Evolutionary conservation across 1,140 invertebrate genomes (phyloP), one percentile per base, ranked within the genome.

Genomic region (Psilanteris sp.): DNA sequence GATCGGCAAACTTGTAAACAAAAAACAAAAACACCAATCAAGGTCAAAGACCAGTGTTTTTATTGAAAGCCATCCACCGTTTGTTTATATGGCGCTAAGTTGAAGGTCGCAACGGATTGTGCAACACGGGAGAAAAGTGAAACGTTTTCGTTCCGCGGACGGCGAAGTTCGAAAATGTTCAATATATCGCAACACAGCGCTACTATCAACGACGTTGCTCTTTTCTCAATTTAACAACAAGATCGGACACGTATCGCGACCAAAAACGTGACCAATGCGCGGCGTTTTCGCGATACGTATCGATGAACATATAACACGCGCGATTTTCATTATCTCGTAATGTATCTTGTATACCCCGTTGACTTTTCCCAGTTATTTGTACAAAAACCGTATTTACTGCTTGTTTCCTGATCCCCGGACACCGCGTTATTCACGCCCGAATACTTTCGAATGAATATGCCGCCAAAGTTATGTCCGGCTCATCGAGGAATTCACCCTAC

Each of bases 381-480:
- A 67, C 61, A 61, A 67, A 67, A 71, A 0, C n/a, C 48, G 66
- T 77, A 66, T 77, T 77, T 71, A 77, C 59, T 70, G 74, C 59
- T 52, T 71, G 66, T 71, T 71, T 77, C 66, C 67, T 66, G 52
- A 55, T 72, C 55, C 61, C 54, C 54, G 68, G 74, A 72, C 55
- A 52, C 54, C 10, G 46, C 74, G 67, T 77, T 72, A 77, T 72
- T 77, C 74, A 77, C 67, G 62, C 74, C 52, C 54, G 67, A 77
- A 77, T 77, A 77, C 66, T 66, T 71, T 71, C 67, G 24, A 77
- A 77, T 68, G 70, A 74, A 66, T 74, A 66, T 66, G 70, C 70
- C 70, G 70, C 55, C 50, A 37, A 62, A 67, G 74, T 77, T 71
- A 70, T 66, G 61, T 71, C 29, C 44, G 41, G 24, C 59, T 71